Conservation (phyloP, 2,797 vertebrate genomes). For the Paratrypauchen microcephalus region DNA sequence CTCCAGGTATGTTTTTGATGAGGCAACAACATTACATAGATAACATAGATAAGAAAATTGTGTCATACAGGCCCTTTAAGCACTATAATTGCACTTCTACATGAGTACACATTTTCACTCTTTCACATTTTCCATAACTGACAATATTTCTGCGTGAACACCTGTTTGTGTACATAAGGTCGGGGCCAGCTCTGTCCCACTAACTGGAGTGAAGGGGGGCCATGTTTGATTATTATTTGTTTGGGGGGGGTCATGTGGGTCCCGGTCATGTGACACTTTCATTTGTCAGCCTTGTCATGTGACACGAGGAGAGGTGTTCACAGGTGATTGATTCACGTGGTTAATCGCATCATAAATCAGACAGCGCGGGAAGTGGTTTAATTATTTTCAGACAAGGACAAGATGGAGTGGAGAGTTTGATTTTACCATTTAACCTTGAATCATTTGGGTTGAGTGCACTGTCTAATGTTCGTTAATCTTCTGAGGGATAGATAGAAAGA, state of each 20-base stretch:
- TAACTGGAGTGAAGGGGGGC: conserved; percentile 8
- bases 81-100: too few relatives aligned
- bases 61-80: too few relatives aligned
- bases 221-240: conserved; percentile 35
- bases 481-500: too few relatives aligned
- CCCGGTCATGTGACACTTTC: conserved; percentile 47
- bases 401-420: conserved; percentile 32
- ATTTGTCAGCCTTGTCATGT: conserved; percentile 43
- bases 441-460: conserved; percentile 12
- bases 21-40: too few relatives aligned
- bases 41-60: too few relatives aligned
- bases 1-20: too few relatives aligned
- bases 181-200: conserved; percentile 16
- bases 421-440: conserved; percentile 45
- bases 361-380: conserved; percentile 13
- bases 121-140: too few relatives aligned
- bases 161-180: conserved; percentile 18
- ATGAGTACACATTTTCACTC: too few relatives aligned
- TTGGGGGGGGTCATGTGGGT: neutral
- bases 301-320: conserved; percentile 29
- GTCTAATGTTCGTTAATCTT: conserved; percentile 14
- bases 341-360: conserved; percentile 20
- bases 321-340: conserved; percentile 44
- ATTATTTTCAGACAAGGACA: conserved; percentile 44
- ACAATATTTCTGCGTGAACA: conserved; percentile 9